A percentile compares a stretch with the other conserved stretches of the same genome.
phyloP scores from a whole-genome alignment of 2,888 invertebrate genomes.

The Oxytorus armatus region DNA sequence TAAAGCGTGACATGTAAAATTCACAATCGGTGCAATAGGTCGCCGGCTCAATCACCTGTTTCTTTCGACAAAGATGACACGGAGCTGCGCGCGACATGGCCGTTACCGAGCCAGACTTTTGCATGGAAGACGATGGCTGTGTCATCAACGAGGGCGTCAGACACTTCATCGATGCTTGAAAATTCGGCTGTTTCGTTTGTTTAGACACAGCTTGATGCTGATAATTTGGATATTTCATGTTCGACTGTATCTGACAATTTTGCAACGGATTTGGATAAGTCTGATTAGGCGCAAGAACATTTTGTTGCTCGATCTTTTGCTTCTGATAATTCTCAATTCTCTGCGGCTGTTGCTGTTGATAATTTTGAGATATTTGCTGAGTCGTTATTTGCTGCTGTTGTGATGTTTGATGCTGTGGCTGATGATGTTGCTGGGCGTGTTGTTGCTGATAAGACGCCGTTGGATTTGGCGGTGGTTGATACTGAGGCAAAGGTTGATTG shows the following conservation, averaged over 20 bases:
- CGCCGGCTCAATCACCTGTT: constrained; percentile 89
- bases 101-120: constrained; percentile 85
- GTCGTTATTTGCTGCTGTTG: constrained; percentile 64
- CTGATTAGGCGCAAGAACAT: constrained; percentile 78
- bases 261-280: constrained; percentile 80
- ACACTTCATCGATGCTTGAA: constrained; percentile 90
- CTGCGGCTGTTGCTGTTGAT: constrained; percentile 73
- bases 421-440: constrained; percentile 78
- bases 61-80: constrained; percentile 90
- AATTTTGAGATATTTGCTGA: constrained; percentile 71
- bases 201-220: constrained; percentile 88
- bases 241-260: constrained; percentile 80
- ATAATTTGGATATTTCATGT: constrained; percentile 86
- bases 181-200: constrained; percentile 88
- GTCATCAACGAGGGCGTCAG: constrained; percentile 85
- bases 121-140: constrained; percentile 91
- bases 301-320: constrained; percentile 84
- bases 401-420: constrained; percentile 49
- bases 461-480: constrained; percentile 84
- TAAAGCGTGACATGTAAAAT: constrained; percentile 95
- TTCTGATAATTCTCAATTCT: constrained; percentile 79
- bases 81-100: constrained; percentile 86
- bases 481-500: constrained; percentile 82
- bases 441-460: constrained; percentile 77
- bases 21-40: constrained; percentile 96